These are phyloP conservation scores for Aphelenchoides bicaudatus DNA, from an alignment of 2,888 invertebrate genomes.

Conservation along the genomic window DNA sequence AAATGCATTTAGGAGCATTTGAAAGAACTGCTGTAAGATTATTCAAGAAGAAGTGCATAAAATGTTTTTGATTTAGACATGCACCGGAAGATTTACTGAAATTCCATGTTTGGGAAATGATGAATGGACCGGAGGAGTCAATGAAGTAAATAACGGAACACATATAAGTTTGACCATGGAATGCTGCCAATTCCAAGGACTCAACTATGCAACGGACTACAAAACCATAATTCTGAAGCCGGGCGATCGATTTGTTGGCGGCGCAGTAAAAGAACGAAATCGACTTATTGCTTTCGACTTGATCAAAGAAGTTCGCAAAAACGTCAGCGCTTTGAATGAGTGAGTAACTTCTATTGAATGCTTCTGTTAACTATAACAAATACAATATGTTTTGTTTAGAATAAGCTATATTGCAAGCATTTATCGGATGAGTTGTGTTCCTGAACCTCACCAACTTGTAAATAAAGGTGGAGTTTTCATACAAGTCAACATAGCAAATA, in stretches of 20 bases:
- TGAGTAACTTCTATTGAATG: constrained; percentile 18
- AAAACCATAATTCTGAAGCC: constrained; percentile 45
- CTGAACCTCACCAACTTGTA: constrained; percentile 19
- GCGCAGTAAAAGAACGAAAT: constrained; percentile 32
- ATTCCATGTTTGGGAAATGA: constrained; percentile 42
- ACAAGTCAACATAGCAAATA: not conserved
- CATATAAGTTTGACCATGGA: constrained; percentile 48
- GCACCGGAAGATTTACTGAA: constrained; percentile 30
- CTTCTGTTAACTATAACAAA: not conserved
- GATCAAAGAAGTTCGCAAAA: constrained; percentile 55
- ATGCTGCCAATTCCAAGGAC: constrained; percentile 47
- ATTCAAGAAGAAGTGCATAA: not conserved
- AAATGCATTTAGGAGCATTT: constrained; percentile 19
- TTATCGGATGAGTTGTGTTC: constrained; percentile 37
- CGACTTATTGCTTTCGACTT: constrained; percentile 46
- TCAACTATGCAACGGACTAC: constrained; percentile 36
- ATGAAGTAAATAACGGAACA: constrained; percentile 53
- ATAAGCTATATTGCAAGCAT: constrained; percentile 47
- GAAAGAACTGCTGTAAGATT: constrained; percentile 24
- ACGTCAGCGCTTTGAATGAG: constrained; percentile 44
- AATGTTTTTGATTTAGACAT: constrained; percentile 19
- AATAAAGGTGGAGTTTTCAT: constrained; percentile 20
- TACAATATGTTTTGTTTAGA: constrained; percentile 33
- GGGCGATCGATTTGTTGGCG: constrained; percentile 41
- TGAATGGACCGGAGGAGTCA: constrained; percentile 53